Percentiles rank a stretch among this genome's conserved stretches.
Evolutionary conservation across 2,113 vertebrate genomes (phyloP).

Genomic region (Chrysochloris asiatica): DNA sequence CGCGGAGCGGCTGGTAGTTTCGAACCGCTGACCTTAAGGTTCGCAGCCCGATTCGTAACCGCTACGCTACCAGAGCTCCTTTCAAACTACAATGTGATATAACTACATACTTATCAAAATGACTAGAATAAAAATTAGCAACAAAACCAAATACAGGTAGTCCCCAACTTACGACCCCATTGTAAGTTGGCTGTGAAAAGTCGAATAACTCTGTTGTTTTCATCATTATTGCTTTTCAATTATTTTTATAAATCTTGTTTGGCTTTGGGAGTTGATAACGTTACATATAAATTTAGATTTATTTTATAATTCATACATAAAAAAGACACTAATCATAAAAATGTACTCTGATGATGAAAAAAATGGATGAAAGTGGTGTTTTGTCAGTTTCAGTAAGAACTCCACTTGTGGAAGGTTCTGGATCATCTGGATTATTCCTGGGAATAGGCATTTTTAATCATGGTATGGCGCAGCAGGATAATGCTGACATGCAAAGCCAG

Average conservation of each 20-base stretch:
- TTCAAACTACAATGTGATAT: background rate
- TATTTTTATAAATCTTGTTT: background rate
- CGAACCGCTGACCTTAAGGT: too few relatives aligned
- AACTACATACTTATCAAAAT: background rate
- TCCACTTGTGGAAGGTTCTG: background rate
- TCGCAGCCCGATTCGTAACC: too few relatives aligned
- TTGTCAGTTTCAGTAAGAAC: background rate
- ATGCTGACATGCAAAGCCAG: too few relatives aligned
- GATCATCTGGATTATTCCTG: background rate
- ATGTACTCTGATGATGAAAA: background rate
- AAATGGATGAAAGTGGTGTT: background rate
- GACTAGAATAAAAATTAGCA: constrained; percentile 9
- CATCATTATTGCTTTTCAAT: background rate
- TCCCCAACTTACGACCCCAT: background rate
- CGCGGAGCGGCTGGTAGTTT: too few relatives aligned
- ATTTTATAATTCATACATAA: background rate
- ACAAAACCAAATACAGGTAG: background rate
- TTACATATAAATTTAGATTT: background rate
- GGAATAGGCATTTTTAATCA: background rate
- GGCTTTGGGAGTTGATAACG: background rate
- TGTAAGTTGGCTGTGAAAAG: background rate
- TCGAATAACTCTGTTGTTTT: background rate
- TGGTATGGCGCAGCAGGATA: too few relatives aligned
- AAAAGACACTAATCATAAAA: background rate
- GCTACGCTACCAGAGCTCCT: too few relatives aligned